Conservation (phyloP, 2,888 invertebrate genomes). For the Capitulum mitella region DNA sequence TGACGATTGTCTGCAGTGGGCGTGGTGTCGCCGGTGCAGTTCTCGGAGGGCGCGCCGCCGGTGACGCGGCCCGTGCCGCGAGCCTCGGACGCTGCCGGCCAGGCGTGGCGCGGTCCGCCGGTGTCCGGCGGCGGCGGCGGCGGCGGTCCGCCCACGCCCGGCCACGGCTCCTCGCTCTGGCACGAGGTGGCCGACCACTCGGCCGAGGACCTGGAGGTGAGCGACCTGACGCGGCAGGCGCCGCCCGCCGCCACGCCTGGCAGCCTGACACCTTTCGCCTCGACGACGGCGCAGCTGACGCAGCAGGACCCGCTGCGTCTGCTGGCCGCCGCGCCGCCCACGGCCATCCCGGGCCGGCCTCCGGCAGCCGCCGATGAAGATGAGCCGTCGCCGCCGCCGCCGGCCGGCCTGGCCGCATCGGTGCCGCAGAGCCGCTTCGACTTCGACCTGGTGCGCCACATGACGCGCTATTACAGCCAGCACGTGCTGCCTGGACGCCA, state of each 20-base stretch:
- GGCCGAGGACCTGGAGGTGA: slow-evolving; percentile 12
- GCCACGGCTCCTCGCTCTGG: not conserved
- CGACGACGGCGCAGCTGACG: slow-evolving; percentile 6
- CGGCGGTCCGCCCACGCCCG: not conserved
- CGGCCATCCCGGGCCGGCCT: not conserved
- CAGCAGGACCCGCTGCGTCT: slow-evolving; percentile 9
- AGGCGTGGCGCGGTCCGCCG: not conserved
- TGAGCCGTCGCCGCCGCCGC: not conserved
- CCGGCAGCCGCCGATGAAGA: not conserved
- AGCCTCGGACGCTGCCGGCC: not conserved
- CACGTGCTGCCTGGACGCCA: slow-evolving; percentile 14
- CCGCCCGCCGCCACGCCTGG: not conserved
- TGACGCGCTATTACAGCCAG: slow-evolving; percentile 19
- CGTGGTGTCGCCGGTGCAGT: slow-evolving; percentile 20
- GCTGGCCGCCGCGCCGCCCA: not conserved
- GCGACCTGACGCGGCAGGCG: not conserved
- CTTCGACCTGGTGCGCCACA: slow-evolving; percentile 22
- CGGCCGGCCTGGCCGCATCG: not conserved
- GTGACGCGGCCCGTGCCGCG: slow-evolving; percentile 18
- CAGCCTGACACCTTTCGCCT: slow-evolving; percentile 12
- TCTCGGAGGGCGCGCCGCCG: slow-evolving; percentile 1
- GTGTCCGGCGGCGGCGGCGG: not conserved
- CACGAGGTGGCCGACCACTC: slow-evolving; percentile 5
- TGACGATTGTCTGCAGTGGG: not conserved
- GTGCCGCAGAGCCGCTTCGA: slow-evolving; percentile 17